These are phyloP conservation scores for Tigriopus japonicus DNA, from an alignment of 1,140 invertebrate species.

Conservation along the genomic window DNA sequence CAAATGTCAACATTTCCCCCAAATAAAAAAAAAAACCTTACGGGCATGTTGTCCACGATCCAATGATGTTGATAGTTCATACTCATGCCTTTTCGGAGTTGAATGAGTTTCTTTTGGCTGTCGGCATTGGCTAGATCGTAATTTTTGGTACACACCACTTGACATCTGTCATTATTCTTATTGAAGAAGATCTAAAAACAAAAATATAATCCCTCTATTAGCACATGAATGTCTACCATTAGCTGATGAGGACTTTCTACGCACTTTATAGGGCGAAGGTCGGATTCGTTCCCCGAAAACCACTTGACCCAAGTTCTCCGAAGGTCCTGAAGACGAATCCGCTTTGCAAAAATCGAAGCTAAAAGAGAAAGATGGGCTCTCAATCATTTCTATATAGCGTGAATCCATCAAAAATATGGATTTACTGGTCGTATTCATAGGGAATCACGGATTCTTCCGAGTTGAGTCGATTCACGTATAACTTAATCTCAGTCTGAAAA, in stretches of 20 bases:
- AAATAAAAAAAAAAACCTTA: conserved; percentile 18
- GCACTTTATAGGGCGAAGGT: conserved; percentile 65
- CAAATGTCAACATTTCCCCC: neutral
- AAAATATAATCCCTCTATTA: neutral
- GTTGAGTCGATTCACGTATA: conserved; percentile 90
- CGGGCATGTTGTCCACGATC: conserved; percentile 92
- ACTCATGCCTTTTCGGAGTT: conserved; percentile 73
- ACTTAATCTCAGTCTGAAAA: conserved; percentile 55
- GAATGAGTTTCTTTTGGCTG: conserved; percentile 47
- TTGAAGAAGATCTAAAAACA: conserved; percentile 31
- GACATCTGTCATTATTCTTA: conserved; percentile 46
- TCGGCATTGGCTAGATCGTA: conserved; percentile 45
- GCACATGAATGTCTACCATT: too few relatives aligned
- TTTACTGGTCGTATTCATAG: conserved; percentile 85
- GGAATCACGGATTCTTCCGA: conserved; percentile 90
- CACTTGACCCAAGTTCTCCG: conserved; percentile 94
- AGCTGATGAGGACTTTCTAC: neutral
- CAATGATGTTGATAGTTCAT: conserved; percentile 98
- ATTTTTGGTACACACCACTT: conserved; percentile 43
- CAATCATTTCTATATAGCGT: too few relatives aligned
- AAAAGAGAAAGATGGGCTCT: conserved; percentile 14
- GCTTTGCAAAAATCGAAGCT: conserved; percentile 78
- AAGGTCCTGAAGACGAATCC: conserved; percentile 54
- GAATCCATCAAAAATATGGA: conserved; percentile 16
- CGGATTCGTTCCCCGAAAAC: conserved; percentile 93